Percentiles rank a stretch among this genome's conserved stretches.
Evolutionary conservation across 2,888 invertebrate genomes (phyloP).

Genomic region (Trichopria drosophilae): DNA sequence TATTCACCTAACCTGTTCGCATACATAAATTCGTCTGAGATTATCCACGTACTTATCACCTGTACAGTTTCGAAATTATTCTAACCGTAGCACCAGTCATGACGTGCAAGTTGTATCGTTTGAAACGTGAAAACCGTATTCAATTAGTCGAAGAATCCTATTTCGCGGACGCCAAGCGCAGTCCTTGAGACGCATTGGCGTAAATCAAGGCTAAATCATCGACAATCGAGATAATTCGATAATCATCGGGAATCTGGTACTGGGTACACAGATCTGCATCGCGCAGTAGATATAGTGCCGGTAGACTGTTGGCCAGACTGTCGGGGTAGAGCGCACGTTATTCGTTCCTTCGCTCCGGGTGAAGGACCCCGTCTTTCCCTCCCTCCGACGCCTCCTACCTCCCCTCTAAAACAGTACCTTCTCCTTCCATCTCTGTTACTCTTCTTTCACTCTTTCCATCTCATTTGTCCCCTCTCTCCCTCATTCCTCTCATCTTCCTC

Average conservation of each 20-base stretch:
- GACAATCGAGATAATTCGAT: constrained; percentile 37
- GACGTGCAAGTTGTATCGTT: too few species aligned
- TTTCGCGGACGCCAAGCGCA: too few species aligned
- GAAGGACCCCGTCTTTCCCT: constrained; percentile 44
- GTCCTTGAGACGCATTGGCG: too few species aligned
- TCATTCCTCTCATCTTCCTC: constrained; percentile 13
- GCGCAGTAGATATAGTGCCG: constrained; percentile 33
- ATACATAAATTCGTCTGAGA: too few species aligned
- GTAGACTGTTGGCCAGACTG: constrained; percentile 43
- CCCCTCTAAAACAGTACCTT: constrained; percentile 18
- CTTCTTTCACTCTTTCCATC: constrained; percentile 17
- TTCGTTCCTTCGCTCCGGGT: constrained; percentile 42
- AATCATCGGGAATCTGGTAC: background rate
- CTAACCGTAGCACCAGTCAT: too few species aligned
- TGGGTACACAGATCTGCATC: background rate
- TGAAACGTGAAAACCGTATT: too few species aligned
- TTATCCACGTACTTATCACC: too few species aligned
- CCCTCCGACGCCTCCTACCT: constrained; percentile 14
- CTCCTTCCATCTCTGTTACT: background rate
- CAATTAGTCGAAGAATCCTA: too few species aligned
- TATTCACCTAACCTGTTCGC: too few species aligned
- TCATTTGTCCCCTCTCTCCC: constrained; percentile 19
- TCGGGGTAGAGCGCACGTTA: constrained; percentile 40
- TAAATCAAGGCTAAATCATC: too few species aligned
- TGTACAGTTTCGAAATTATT: too few species aligned